phyloP scores from a whole-genome alignment of 2,113 vertebrate species.

The Prionailurus bengalensis region DNA sequence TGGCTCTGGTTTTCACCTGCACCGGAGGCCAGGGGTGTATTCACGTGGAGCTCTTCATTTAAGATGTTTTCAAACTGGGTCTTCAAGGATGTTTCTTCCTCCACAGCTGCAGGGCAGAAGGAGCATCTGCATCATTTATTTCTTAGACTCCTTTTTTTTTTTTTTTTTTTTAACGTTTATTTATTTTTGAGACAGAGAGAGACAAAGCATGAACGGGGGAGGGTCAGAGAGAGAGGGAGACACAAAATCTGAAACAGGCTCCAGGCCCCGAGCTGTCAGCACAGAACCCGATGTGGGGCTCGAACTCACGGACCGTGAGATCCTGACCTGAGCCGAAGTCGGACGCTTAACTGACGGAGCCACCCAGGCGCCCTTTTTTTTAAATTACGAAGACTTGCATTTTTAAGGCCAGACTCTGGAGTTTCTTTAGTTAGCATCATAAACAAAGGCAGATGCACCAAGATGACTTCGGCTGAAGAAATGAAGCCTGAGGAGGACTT shows the following conservation, averaged over 20 bases:
- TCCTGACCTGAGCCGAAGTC: too few relatives aligned
- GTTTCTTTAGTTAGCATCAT: neutral
- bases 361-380: too few relatives aligned
- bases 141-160: neutral
- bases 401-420: neutral
- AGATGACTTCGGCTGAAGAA: neutral
- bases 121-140: neutral
- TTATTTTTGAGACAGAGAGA: too few relatives aligned
- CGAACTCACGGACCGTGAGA: too few relatives aligned
- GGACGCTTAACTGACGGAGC: too few relatives aligned
- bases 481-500: neutral
- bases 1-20: accelerated
- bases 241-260: accelerated
- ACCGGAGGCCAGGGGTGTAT: neutral
- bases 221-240: too few relatives aligned
- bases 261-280: too few relatives aligned
- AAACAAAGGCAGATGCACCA: neutral
- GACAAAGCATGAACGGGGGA: too few relatives aligned
- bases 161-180: too few relatives aligned
- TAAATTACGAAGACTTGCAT: neutral
- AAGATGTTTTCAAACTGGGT: neutral
- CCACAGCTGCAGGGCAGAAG: neutral
- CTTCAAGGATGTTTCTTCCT: neutral
- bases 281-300: accelerated
- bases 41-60: neutral